A percentile compares a stretch with the other conserved stretches of the same genome.
Evolutionary conservation across 2,888 invertebrate species (phyloP).

Genomic region (Heteromurus nitidus): DNA sequence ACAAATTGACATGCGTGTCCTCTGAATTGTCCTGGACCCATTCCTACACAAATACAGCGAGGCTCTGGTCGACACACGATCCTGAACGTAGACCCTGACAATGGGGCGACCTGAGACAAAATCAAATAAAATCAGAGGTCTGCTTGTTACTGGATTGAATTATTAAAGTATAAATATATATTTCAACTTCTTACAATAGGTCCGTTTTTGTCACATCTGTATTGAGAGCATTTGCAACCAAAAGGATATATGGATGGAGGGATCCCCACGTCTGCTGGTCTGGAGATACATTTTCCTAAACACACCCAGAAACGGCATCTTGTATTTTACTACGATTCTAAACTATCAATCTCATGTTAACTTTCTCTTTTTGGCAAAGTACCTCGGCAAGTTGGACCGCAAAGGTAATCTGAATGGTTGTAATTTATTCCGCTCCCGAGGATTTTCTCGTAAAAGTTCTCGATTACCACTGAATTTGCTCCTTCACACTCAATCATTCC

Average conservation of each 20-base stretch:
- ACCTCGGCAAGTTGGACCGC: constrained; percentile 54
- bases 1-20: constrained; percentile 42
- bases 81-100: constrained; percentile 28
- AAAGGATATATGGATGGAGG: constrained; percentile 42
- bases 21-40: constrained; percentile 53
- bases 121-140: neutral
- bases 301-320: too few species aligned
- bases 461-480: constrained; percentile 1
- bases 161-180: neutral
- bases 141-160: too few species aligned
- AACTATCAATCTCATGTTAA: too few species aligned
- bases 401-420: constrained; percentile 26
- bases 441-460: constrained; percentile 41
- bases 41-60: constrained; percentile 40
- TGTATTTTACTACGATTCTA: too few species aligned
- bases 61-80: constrained; percentile 35
- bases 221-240: constrained; percentile 39
- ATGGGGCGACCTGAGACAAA: constrained; percentile 35
- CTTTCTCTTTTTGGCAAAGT: too few species aligned
- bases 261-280: constrained; percentile 34
- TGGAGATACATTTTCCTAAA: constrained; percentile 41
- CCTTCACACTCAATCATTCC: constrained; percentile 55
- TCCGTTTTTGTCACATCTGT: constrained; percentile 41
- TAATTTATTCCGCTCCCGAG: constrained; percentile 30
- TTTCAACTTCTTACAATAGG: constrained; percentile 17